Base-by-base conservation (phyloP, 2,888 invertebrate genomes). In the Platynereis dumerilii region DNA sequence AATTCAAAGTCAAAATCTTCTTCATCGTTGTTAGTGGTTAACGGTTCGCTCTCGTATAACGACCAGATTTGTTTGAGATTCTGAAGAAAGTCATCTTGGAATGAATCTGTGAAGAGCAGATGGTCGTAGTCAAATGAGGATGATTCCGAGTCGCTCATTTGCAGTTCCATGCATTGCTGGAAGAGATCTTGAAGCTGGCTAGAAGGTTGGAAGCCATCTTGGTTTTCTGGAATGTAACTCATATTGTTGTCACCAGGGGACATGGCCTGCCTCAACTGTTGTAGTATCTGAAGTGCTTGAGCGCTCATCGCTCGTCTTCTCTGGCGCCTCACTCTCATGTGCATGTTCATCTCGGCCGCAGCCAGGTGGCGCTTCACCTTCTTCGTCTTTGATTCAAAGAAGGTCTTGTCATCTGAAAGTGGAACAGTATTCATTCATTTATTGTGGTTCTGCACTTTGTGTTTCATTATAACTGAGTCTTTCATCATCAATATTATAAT, bases 381-480 rank as follows among this genome's bases (percentile, higher is more conserved):
- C 48, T 48, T 48, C n/a, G n/a, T 48, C 48, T 48, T 48, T n/a
- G 48, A 48, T 20, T 48, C 48, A 48, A 20, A 48, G 22, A 48
- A 48, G 7, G 17, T 48, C 48, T 22, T 48, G 48, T 48, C 20
- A 20, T 48, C 48, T 48, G 48, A 5, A 48, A 48, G n/a, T 5
- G 22, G 48, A 20, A 17, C 10, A 10, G 12, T 12, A 42, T 42
- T 12, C 10, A 42, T 12, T 42, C 17, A 17, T 10, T 42, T 42
- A 42, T 42, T 12, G 42, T 42, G 12, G 17, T 42, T 42, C 10
- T 12, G 10, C 17, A 10, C 42, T 17, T 42, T 12, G 42, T 10
- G 12, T 17, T 42, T 42, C 42, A n/a, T 42, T 42, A 42, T 42
- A 42, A 42, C 12, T 12, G 12, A 42, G 42, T 17, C n/a, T n/a